Evolutionary conservation across 2,797 vertebrate species (phyloP), one percentile per base, ranked within the genome.

Genomic region (Myoxocephalus aenaeus): DNA sequence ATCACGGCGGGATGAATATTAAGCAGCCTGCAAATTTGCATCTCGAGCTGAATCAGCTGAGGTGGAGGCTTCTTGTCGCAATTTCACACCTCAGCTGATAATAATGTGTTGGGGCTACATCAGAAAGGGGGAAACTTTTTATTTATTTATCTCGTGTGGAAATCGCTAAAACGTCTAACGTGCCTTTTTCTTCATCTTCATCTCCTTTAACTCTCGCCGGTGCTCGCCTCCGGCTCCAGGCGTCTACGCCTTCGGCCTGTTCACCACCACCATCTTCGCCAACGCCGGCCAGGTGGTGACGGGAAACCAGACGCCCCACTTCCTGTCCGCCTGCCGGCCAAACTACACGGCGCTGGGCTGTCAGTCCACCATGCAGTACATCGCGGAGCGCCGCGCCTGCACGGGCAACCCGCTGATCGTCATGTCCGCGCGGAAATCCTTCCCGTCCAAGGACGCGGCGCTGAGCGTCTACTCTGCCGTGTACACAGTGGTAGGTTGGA

Each of bases 281-380:
- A 97, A 97, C 6, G 96, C 96, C 0, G 96, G 97, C 17, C 97
- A 98, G 88, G 96, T 97, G 66, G 97, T 98, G 79, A 97, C 96
- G 0, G 97, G 97, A 73, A 97, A 96, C 91, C 97, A 97, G 83
- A 95, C 97, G 0, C 97, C 97, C 15, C 97, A 98, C 87, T 98
- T 98, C 91, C 93, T 98, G 85, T 96, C 97, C 0, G 96, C 96
- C 29, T 98, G 97, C 76, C 95, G 96, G 18, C 97, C 97, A 13
- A 98, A 98, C 93, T 97, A 97, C 94, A 98, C 97, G 0, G 96
- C 94, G 0, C 84, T 98, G 70, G 97, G 97, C 64, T 98, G 97
- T 89, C 93, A 91, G 80, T 96, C 96, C 0, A 90, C 94, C 0
- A 87, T 96, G 86, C 96, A 96, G 86, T 98, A 97, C 81, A 92